phyloP scores from a whole-genome alignment of 2,888 invertebrate species.

The Agrotis clavis region DNA sequence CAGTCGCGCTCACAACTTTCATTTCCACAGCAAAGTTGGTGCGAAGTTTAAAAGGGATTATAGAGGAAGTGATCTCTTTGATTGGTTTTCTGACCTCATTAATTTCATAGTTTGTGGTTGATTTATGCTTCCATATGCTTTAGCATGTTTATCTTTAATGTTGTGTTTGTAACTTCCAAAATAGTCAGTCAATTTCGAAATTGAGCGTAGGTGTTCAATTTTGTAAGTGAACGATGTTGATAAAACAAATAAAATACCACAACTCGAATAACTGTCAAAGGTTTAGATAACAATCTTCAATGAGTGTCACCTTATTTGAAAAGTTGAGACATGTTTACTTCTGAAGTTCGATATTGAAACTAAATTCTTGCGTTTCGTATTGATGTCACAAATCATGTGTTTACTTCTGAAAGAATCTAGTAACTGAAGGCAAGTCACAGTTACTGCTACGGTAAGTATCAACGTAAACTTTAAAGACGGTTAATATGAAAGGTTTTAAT shows the following conservation, averaged over 20 bases:
- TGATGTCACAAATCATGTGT: too few species aligned
- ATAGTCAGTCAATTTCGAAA: conserved; percentile 33
- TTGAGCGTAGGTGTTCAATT: conserved; percentile 31
- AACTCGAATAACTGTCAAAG: conserved; percentile 25
- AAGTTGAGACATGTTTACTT: conserved; percentile 6
- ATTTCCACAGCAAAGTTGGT: conserved; percentile 39
- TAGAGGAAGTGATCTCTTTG: conserved; percentile 28
- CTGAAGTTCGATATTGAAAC: neutral
- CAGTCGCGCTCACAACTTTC: conserved; percentile 40
- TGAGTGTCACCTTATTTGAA: conserved; percentile 5
- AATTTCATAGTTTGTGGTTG: conserved; percentile 35
- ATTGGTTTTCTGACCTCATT: conserved; percentile 47
- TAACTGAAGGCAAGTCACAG: neutral
- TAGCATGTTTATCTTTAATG: conserved; percentile 12
- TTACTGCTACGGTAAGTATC: conserved; percentile 4
- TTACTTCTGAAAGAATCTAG: neutral
- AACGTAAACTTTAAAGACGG: conserved; percentile 13
- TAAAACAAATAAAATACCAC: conserved; percentile 28
- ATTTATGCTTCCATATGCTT: conserved; percentile 44
- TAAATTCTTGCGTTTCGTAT: neutral
- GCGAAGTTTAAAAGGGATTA: conserved; percentile 37
- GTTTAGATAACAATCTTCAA: conserved; percentile 17
- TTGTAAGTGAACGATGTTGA: conserved; percentile 21
- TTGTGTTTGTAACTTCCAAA: conserved; percentile 23
- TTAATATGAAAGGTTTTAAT: conserved; percentile 30